Conservation (phyloP, 2,888 invertebrate genomes). For the Tyria jacobaeae region DNA sequence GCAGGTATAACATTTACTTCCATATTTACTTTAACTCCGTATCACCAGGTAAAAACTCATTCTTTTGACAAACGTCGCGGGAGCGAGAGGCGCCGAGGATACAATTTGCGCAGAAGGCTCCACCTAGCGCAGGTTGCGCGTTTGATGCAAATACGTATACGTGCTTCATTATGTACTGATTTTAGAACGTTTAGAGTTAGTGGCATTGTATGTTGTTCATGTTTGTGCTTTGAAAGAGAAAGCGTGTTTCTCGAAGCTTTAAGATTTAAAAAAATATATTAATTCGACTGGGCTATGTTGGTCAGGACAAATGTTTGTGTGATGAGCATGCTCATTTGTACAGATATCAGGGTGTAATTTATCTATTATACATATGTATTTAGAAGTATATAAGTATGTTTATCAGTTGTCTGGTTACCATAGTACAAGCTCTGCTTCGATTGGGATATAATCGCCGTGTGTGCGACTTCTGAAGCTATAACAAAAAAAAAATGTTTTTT, state of each 20-base stretch:
- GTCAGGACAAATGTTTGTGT: no score
- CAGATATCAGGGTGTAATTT: no score
- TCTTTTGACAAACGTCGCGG: constrained; percentile 73
- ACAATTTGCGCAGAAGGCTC: constrained; percentile 72
- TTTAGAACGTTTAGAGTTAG: constrained; percentile 72
- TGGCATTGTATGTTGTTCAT: constrained; percentile 22
- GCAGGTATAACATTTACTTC: neutral
- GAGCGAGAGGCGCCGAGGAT: constrained; percentile 59
- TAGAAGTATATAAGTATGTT: no score
- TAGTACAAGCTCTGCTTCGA: no score
- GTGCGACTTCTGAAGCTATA: no score
- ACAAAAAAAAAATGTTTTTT: no score
- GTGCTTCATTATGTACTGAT: constrained; percentile 79
- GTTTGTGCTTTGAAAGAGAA: constrained; percentile 42
- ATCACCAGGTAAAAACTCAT: constrained; percentile 66
- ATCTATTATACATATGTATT: no score
- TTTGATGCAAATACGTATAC: constrained; percentile 73
- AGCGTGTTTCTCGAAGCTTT: constrained; percentile 29
- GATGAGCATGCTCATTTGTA: no score
- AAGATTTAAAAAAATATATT: neutral
- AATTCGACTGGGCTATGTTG: no score
- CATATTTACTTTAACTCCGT: neutral
- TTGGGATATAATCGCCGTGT: no score
- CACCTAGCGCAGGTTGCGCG: constrained; percentile 61
- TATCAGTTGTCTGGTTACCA: no score